Conservation (phyloP, 2,888 invertebrate species). For the Choreutis nemorana region DNA sequence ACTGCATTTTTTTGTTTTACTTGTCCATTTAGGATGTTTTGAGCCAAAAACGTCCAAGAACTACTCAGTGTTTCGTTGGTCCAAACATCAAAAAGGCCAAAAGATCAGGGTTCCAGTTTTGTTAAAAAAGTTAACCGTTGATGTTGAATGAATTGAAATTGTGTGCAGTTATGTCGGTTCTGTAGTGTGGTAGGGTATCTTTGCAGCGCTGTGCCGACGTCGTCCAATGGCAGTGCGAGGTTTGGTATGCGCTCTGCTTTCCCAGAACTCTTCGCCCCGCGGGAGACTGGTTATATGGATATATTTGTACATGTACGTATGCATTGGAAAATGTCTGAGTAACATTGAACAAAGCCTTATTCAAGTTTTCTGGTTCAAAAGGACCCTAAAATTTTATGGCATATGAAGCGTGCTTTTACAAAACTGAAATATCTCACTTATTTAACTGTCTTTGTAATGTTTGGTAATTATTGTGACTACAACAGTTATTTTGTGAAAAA, state of each 20-base stretch:
- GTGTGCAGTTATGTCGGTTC: slow-evolving; percentile 1
- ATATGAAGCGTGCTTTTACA: too few relatives aligned
- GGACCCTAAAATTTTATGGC: too few relatives aligned
- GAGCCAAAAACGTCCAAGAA: too few relatives aligned
- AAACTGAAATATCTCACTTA: too few relatives aligned
- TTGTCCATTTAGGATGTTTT: too few relatives aligned
- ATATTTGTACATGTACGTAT: slow-evolving; percentile 6
- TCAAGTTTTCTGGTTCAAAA: slow-evolving; percentile 7
- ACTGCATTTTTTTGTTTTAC: too few relatives aligned
- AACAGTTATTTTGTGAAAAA: too few relatives aligned
- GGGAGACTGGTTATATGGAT: slow-evolving; percentile 14
- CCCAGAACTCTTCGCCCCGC: slow-evolving; percentile 44
- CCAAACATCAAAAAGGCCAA: too few relatives aligned
- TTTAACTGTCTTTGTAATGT: too few relatives aligned
- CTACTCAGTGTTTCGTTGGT: too few relatives aligned
- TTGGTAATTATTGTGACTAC: too few relatives aligned
- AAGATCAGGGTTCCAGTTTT: too few relatives aligned
- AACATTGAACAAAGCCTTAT: slow-evolving; percentile 9
- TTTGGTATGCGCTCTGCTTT: slow-evolving; percentile 60
- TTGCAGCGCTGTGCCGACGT: slow-evolving; percentile 27
- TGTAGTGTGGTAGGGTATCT: slow-evolving; percentile 21
- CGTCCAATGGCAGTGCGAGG: slow-evolving; percentile 38
- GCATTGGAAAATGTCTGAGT: neutral
- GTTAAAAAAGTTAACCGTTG: neutral
- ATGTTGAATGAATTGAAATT: neutral